Percentiles rank a stretch among this genome's conserved stretches.
Evolutionary conservation across 2,888 invertebrate genomes (phyloP).

Genomic region (Blastobasis lacticolella): DNA sequence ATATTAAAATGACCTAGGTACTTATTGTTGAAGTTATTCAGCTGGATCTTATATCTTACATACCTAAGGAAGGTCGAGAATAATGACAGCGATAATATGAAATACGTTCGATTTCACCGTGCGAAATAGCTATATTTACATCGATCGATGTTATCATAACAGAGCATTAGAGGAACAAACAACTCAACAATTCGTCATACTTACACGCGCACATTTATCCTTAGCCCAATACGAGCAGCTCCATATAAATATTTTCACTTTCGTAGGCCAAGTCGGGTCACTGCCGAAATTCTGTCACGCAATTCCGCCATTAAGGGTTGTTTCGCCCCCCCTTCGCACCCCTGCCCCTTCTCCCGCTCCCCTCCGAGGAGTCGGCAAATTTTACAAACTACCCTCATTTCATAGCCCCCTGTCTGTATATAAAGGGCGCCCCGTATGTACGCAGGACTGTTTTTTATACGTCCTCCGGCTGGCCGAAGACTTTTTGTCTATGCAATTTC

Average conservation of each 20-base stretch:
- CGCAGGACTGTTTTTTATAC: constrained; percentile 32
- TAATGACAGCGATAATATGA: too few relatives aligned
- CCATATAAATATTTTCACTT: constrained; percentile 65
- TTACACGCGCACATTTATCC: too few relatives aligned
- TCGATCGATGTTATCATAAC: background rate
- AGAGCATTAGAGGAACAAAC: too few relatives aligned
- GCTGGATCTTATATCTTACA: too few relatives aligned
- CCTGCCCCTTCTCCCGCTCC: constrained; percentile 21
- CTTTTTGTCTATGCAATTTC: constrained; percentile 1
- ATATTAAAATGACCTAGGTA: too few relatives aligned
- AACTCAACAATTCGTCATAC: too few relatives aligned
- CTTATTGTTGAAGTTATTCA: too few relatives aligned
- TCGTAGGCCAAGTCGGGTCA: constrained; percentile 65
- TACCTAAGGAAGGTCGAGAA: too few relatives aligned
- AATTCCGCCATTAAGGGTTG: constrained; percentile 71
- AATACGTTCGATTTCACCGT: too few relatives aligned
- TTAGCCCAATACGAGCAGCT: constrained; percentile 28
- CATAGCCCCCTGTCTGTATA: constrained; percentile 35
- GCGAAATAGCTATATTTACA: background rate
- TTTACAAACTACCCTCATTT: constrained; percentile 68
- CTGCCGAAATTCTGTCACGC: constrained; percentile 74
- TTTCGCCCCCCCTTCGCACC: constrained; percentile 34
- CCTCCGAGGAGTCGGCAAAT: constrained; percentile 56
- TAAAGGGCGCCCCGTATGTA: constrained; percentile 37
- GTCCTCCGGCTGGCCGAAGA: constrained; percentile 31